Evolutionary conservation across 2,113 vertebrate species (phyloP).

Genomic region (Chascanopsetta lugubris): DNA sequence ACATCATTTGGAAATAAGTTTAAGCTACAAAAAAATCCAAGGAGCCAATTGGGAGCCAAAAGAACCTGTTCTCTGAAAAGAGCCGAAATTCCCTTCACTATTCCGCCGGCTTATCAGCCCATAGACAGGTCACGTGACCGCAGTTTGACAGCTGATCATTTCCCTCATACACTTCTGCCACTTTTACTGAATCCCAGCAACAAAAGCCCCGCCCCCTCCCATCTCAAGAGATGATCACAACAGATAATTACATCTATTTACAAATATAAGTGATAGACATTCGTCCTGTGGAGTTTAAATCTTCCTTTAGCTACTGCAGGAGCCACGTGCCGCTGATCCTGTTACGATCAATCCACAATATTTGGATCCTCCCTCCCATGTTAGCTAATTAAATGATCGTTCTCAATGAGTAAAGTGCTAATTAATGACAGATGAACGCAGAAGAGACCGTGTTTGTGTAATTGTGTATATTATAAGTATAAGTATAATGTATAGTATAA

Average conservation of each 20-base stretch:
- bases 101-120: no score
- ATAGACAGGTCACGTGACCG: no score
- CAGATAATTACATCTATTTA: constrained; percentile 71
- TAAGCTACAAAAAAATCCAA: no score
- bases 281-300: constrained; percentile 44
- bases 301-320: constrained; percentile 53
- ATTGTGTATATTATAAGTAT: background rate
- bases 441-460: constrained; percentile 8
- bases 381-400: constrained; percentile 69
- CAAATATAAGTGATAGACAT: constrained; percentile 70
- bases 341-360: constrained; percentile 59
- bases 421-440: constrained; percentile 63
- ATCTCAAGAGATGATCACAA: constrained; percentile 52
- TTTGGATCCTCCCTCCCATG: constrained; percentile 64
- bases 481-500: no score
- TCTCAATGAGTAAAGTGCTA: constrained; percentile 62
- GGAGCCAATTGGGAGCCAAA: no score
- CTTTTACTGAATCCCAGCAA: constrained; percentile 45
- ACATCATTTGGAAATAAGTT: no score
- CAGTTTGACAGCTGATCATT: constrained; percentile 36
- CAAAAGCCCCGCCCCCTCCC: constrained; percentile 2
- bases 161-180: constrained; percentile 51
- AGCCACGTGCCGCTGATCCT: constrained; percentile 44
- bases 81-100: no score
- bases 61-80: no score